Percentiles rank a stretch among this genome's conserved stretches.
phyloP scores from a whole-genome alignment of 2,797 vertebrate species.

The Micrastur ruficollis region DNA sequence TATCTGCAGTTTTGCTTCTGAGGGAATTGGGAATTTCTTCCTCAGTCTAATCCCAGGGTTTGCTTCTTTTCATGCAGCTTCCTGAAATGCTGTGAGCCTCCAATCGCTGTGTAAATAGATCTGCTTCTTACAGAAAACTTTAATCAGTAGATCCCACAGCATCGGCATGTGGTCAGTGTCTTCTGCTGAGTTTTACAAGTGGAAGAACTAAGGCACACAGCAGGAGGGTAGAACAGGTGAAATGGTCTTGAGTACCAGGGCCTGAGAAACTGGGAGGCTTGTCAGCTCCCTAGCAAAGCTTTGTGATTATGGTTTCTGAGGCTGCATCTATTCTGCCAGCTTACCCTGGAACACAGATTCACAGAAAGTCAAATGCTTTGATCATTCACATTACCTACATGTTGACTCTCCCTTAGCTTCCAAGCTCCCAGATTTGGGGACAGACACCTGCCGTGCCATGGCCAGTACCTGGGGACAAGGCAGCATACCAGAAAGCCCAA shows the following conservation, averaged over 20 bases:
- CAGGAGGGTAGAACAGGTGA: neutral
- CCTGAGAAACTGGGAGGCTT: neutral
- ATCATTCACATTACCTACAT: neutral
- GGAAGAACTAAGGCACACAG: neutral
- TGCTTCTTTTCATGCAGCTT: neutral
- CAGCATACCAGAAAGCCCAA: neutral
- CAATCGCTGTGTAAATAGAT: accelerated
- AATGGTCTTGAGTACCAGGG: neutral
- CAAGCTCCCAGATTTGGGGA: neutral
- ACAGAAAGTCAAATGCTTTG: neutral
- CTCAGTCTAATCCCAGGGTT: neutral
- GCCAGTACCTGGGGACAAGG: neutral
- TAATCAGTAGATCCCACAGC: neutral
- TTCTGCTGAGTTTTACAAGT: neutral
- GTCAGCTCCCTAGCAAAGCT: neutral
- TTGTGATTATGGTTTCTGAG: neutral
- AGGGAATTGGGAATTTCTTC: neutral
- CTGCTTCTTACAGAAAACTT: neutral
- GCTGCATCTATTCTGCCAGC: neutral
- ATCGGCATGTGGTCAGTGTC: accelerated
- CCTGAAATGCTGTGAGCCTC: neutral
- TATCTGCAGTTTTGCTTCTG: neutral
- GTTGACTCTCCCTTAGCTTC: neutral
- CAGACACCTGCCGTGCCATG: accelerated
- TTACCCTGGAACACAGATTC: neutral